Evolutionary conservation across 2,113 vertebrate species (phyloP), one percentile per base, ranked within the genome.

Genomic region (Felis chaus): DNA sequence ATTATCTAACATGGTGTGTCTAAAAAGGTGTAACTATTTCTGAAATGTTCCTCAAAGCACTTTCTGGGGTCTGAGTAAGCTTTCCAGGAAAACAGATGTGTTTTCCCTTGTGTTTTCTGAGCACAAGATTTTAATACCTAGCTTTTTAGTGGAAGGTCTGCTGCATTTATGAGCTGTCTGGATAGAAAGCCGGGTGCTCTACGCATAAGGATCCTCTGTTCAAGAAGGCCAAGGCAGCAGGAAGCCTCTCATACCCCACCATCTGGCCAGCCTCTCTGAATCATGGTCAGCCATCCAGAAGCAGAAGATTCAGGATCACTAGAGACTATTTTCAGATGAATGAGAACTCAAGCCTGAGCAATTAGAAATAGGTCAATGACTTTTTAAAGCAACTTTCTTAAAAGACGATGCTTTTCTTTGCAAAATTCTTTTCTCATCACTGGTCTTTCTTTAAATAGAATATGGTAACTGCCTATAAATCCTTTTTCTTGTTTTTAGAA

Each of bases 321-420:
- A 94, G 85, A 94, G 74, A 89, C 91, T 94, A 57, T 92, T 97
- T 94, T 97, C 90, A 92, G 74, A 68, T 65, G 80, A 97, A 93
- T 63, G 50, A 74, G 71, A 81, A 90, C 80, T 80, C 57, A 87
- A 92, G 79, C 33, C 83, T 65, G 57, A 91, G 83, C n/a, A 92
- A 89, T 82, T 0, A 97, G 48, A 95, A 86, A 93, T 18, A 96
- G 87, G 69, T 33, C 65, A 86, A 61, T 79, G 68, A 92, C 79
- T 92, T 93, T 88, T 81, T 86, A 88, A 97, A 96, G 69, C 68
- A 92, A 93, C 73, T 68, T 84, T 87, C 73, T 81, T 96, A 27
- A 81, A 94, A 94, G 71, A 90, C 23, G 50, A 79, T 94, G 69
- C 63, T 83, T 96, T 95, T 84, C 83, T 91, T 79, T 95, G 55